Conservation (phyloP, 30 jellyfish, hydroid and myxozoan species). For the Turritopsis rubra region DNA sequence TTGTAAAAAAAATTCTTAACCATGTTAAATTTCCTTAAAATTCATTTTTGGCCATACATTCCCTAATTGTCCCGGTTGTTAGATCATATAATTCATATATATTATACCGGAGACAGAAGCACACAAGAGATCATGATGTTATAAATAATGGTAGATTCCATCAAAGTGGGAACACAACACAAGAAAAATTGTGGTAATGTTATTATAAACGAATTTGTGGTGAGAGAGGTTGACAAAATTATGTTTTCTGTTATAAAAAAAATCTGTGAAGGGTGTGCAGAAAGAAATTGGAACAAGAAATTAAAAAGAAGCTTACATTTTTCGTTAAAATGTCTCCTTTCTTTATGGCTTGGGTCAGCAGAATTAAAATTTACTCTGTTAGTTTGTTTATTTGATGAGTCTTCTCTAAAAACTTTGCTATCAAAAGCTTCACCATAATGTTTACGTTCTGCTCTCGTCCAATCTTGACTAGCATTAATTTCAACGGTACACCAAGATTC, state of each 20-base stretch:
- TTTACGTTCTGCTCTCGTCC: constrained; percentile 86
- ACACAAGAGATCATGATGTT: too few relatives aligned
- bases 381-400: constrained; percentile 20
- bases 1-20: too few relatives aligned
- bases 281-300: background rate
- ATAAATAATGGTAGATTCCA: too few relatives aligned
- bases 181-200: too few relatives aligned
- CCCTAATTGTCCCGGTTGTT: too few relatives aligned
- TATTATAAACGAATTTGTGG: too few relatives aligned
- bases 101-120: too few relatives aligned
- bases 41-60: too few relatives aligned
- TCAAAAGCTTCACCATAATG: constrained; percentile 51
- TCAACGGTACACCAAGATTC: constrained; percentile 99
- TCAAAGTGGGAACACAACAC: too few relatives aligned
- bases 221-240: too few relatives aligned
- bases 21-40: too few relatives aligned
- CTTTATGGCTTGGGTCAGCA: constrained; percentile 53
- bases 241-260: background rate
- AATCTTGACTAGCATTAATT: constrained; percentile 81
- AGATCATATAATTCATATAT: too few relatives aligned
- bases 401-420: constrained; percentile 59
- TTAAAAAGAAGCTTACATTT: constrained; percentile 42
- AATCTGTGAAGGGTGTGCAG: background rate
- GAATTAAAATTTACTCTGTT: constrained; percentile 26
- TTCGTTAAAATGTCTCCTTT: constrained; percentile 74